phyloP scores from a whole-genome alignment of 2,113 vertebrate genomes.

The Thermophis baileyi region DNA sequence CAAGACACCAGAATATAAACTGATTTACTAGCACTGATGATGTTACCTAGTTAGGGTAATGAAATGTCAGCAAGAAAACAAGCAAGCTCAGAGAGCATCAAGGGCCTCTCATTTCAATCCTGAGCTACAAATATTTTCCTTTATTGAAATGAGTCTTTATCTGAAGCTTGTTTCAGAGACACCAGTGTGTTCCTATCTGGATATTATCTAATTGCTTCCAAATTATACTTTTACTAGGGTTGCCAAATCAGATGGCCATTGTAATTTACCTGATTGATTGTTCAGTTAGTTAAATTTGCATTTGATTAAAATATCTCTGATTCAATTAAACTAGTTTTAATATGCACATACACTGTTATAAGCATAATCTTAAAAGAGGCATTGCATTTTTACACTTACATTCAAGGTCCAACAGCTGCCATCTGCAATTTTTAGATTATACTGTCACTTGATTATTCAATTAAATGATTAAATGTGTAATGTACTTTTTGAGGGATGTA shows the following conservation, averaged over 20 bases:
- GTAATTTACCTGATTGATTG: not conserved
- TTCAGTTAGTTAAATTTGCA: not conserved
- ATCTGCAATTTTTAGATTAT: not conserved
- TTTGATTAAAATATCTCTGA: not conserved
- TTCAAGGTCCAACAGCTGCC: not conserved
- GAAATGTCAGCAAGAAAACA: too few species aligned
- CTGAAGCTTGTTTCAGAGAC: not conserved
- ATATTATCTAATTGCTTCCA: not conserved
- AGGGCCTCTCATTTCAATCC: too few species aligned
- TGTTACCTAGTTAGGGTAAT: too few species aligned
- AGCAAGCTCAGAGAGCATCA: too few species aligned
- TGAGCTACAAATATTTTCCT: too few species aligned
- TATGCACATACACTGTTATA: not conserved
- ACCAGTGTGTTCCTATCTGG: not conserved
- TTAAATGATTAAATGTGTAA: not conserved
- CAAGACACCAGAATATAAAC: too few species aligned
- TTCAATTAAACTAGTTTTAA: not conserved
- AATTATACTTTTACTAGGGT: not conserved
- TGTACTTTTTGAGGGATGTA: not conserved
- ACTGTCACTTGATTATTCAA: not conserved
- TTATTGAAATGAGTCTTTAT: not conserved
- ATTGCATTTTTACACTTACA: not conserved
- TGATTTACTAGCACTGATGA: too few species aligned
- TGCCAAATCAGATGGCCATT: not conserved
- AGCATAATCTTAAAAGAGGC: not conserved